phyloP scores from a whole-genome alignment of 2,113 vertebrate species.

The Pseudorhombus dupliciocellatus region DNA sequence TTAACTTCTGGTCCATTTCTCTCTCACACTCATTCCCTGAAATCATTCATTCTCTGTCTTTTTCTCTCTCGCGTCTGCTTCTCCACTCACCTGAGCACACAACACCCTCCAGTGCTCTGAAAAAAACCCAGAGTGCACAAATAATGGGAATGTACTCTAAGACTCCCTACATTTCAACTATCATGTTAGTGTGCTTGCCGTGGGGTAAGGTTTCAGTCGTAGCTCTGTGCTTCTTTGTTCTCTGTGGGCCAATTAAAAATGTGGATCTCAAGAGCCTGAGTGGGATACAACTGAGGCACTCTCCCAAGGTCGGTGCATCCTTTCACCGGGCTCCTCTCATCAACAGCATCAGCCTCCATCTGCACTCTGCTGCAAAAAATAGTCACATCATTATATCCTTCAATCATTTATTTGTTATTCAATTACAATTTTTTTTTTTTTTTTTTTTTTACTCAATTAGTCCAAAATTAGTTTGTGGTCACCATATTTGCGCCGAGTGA shows the following conservation, averaged over 20 bases:
- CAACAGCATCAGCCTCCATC: background rate
- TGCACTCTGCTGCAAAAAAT: background rate
- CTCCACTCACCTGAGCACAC: conserved; percentile 55
- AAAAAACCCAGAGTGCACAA: conserved; percentile 32
- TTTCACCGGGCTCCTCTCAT: conserved; percentile 34
- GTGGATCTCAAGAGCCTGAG: conserved; percentile 64
- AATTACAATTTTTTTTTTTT: no score
- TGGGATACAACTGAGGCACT: conserved; percentile 33
- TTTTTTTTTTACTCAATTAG: background rate
- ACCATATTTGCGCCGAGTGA: no score
- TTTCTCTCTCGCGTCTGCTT: conserved; percentile 31
- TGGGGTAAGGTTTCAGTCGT: conserved; percentile 22
- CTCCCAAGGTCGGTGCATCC: conserved; percentile 37
- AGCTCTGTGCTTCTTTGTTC: conserved; percentile 37
- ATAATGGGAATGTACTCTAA: conserved; percentile 48
- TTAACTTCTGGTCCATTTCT: conserved; percentile 82
- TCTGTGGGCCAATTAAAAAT: conserved; percentile 71
- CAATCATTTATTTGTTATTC: background rate
- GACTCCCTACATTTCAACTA: conserved; percentile 45
- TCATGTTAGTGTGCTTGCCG: conserved; percentile 36
- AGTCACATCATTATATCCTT: background rate
- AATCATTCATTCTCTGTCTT: conserved; percentile 63
- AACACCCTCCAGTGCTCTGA: conserved; percentile 32
- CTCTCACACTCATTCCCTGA: conserved; percentile 69
- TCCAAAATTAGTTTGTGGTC: no score